Evolutionary conservation across 2,113 vertebrate genomes (phyloP).

Genomic region (Corvus hawaiiensis): DNA sequence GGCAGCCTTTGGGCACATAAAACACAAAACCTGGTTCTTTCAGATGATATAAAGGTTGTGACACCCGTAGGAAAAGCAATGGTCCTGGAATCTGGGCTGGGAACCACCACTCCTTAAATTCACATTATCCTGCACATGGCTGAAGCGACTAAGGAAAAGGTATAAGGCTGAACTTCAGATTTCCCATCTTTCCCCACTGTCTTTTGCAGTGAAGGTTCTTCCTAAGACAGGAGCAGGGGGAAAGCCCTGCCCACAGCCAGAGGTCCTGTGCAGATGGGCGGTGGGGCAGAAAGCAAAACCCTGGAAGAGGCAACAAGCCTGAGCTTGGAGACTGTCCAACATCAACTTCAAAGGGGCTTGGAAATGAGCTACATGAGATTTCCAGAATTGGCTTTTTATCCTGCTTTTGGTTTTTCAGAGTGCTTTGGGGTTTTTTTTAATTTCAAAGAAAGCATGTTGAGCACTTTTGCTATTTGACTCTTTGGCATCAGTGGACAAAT

Average conservation of each 20-base stretch:
- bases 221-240: accelerated
- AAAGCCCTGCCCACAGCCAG: neutral
- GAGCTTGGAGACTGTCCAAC: neutral
- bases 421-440: neutral
- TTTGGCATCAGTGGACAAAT: neutral
- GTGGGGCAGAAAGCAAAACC: neutral
- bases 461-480: neutral
- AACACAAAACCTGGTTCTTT: neutral
- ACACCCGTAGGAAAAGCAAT: neutral
- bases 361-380: neutral
- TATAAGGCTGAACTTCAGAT: neutral
- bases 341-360: neutral
- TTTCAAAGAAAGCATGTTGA: neutral
- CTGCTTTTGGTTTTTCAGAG: neutral
- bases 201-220: neutral
- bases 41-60: neutral
- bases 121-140: neutral
- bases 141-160: neutral
- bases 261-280: neutral
- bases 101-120: neutral
- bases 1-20: slow-evolving; percentile 32
- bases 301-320: neutral
- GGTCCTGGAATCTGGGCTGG: neutral
- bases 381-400: neutral
- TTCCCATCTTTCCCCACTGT: neutral